Base-by-base conservation (phyloP, 2,888 invertebrate genomes). In the Sthenelais limicola region DNA sequence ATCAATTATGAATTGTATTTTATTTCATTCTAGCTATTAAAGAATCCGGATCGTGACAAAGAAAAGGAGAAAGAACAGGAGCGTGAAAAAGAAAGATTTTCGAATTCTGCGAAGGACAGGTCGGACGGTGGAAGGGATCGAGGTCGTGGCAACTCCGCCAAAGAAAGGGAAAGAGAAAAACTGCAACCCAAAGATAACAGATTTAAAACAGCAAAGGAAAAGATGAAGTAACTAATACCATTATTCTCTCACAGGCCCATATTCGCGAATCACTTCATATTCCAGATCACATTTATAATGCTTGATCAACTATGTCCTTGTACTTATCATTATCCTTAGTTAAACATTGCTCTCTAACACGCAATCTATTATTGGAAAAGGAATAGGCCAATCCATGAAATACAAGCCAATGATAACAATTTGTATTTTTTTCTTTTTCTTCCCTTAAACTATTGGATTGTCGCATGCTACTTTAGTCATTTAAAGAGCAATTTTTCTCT, bases 121-220 rank as follows among this genome's bases (percentile, higher is more conserved):
- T 38, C 24, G 26, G 58, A 73, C 3, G 68, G n/a, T 26, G 35
- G 69, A 1, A 70, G 49, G 73, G 62, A 68, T 21, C 21, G 48
- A 18, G 35, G 30, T 5, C 32, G 67, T 24, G 33, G 49, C 87
- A 73, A 92, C 92, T 77, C 90, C 91, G 21, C 90, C 91, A 68
- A 85, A 90, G 33, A 92, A 92, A 81, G 89, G 91, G 66, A 62
- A 47, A 5, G 9, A 90, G 92, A 82, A 92, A 67, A 67, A 30
- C 48, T 48, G 9, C 47, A 30, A 7, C 4, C 43, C 21, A 67
- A 67, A 48, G 67, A 67, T 32, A 48, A 43, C 47, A 35, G 48
- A 26, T 48, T 48, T 30, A 67, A 67, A 43, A 28, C 18, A 21
- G 30, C 28, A 3, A 67, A 67, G 30, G 67, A 67, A 2, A 67